These are phyloP conservation scores for Mythimna lalbum DNA, from an alignment of 2,888 invertebrate species.

Conservation along the genomic window DNA sequence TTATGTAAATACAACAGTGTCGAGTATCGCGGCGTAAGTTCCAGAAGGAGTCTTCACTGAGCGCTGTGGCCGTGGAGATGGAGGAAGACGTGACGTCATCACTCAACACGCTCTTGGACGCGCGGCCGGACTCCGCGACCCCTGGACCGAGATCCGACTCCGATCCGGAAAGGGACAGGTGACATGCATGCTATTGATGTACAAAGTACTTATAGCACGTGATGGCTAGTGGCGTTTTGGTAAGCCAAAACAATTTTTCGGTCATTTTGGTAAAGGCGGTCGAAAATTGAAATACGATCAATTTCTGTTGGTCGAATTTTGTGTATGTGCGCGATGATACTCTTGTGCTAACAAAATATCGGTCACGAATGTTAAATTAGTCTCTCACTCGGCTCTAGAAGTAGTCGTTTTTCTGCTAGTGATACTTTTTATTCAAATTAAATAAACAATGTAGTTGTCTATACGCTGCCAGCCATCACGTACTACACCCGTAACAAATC, in stretches of 20 bases:
- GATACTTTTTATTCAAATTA: neutral
- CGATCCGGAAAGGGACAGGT: slow-evolving; percentile 84
- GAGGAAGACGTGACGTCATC: slow-evolving; percentile 98
- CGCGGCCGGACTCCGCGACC: slow-evolving; percentile 91
- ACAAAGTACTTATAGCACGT: neutral
- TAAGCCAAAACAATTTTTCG: neutral
- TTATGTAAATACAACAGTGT: slow-evolving; percentile 51
- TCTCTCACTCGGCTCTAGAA: neutral
- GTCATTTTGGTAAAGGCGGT: neutral
- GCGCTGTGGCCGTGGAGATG: slow-evolving; percentile 97
- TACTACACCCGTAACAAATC: slow-evolving; percentile 31
- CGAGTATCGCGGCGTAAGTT: slow-evolving; percentile 78
- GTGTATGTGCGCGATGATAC: neutral
- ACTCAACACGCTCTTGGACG: slow-evolving; percentile 96
- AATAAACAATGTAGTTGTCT: slow-evolving; percentile 3
- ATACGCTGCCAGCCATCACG: slow-evolving; percentile 27
- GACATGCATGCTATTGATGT: slow-evolving; percentile 32
- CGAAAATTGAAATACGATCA: neutral
- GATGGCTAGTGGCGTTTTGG: slow-evolving; percentile 29
- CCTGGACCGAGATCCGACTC: slow-evolving; percentile 81
- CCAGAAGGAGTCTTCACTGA: slow-evolving; percentile 94
- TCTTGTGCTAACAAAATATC: slow-evolving; percentile 12
- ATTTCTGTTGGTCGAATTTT: neutral
- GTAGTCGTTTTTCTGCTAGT: neutral
- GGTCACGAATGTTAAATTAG: neutral